Conservation (phyloP, 2,113 vertebrate species). For the Brachyistius frenatus region DNA sequence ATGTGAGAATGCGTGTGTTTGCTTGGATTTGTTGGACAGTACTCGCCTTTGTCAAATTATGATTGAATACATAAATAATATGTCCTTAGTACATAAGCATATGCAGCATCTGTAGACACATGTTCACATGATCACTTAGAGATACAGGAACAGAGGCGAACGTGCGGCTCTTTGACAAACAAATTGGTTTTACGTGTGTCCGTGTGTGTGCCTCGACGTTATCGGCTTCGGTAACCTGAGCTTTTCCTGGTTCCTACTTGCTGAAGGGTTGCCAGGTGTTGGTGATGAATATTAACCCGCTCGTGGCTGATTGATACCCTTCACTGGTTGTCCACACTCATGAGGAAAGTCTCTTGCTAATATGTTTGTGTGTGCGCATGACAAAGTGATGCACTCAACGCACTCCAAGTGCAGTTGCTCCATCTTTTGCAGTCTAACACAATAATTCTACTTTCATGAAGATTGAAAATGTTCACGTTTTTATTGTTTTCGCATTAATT, state of each 20-base stretch:
- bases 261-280: conserved; percentile 76
- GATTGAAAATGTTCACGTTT: background rate
- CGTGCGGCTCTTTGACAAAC: conserved; percentile 55
- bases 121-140: conserved; percentile 37
- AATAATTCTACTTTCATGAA: background rate
- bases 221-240: conserved; percentile 69
- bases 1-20: conserved; percentile 9
- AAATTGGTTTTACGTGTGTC: conserved; percentile 58
- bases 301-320: conserved; percentile 37
- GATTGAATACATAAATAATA: no score
- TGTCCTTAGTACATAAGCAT: no score
- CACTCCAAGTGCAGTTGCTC: background rate
- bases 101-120: conserved; percentile 16
- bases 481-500: background rate
- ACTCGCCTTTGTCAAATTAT: background rate
- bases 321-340: background rate
- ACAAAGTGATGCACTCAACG: background rate
- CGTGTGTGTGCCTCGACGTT: conserved; percentile 42
- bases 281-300: conserved; percentile 68
- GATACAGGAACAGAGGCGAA: conserved; percentile 27
- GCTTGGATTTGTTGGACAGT: background rate
- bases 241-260: conserved; percentile 70
- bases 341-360: background rate
- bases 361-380: conserved; percentile 2
- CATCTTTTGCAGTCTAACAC: background rate